These are phyloP conservation scores for Sesamia inferens DNA, from an alignment of 2,888 invertebrate species.

Conservation along the genomic window DNA sequence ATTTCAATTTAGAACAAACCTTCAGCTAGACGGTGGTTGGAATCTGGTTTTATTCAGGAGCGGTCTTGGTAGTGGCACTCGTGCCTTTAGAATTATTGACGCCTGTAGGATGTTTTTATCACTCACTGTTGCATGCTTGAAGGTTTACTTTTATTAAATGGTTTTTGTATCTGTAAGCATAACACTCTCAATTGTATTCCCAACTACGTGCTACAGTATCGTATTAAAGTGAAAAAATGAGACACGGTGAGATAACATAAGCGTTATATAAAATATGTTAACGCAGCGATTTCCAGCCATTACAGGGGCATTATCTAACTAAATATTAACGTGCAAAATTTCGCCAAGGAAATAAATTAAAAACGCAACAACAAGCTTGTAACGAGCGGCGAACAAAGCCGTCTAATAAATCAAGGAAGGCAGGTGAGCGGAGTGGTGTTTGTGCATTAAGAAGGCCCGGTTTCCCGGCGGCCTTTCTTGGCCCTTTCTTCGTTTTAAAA, in stretches of 20 bases:
- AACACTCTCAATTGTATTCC: neutral
- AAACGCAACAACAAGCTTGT: constrained; percentile 90
- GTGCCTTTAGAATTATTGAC: neutral
- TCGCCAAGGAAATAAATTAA: constrained; percentile 88
- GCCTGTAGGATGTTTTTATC: neutral
- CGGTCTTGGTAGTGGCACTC: neutral
- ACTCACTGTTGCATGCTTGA: neutral
- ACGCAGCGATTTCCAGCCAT: constrained; percentile 67
- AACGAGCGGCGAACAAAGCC: constrained; percentile 88
- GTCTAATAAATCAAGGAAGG: constrained; percentile 88
- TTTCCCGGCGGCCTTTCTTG: constrained; percentile 87
- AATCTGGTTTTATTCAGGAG: constrained; percentile 38
- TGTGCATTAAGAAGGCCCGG: constrained; percentile 89
- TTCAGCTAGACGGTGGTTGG: constrained; percentile 38
- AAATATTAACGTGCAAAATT: constrained; percentile 87
- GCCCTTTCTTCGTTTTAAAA: constrained; percentile 90
- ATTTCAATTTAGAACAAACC: constrained; percentile 80
- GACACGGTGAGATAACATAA: constrained; percentile 34
- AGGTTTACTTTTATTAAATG: neutral
- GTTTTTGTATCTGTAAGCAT: neutral
- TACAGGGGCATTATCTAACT: constrained; percentile 81
- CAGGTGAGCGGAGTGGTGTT: constrained; percentile 88
- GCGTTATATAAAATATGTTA: constrained; percentile 68
- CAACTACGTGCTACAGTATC: neutral
- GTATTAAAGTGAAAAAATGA: neutral